Base-by-base conservation (phyloP, 2,113 vertebrate genomes). In the Plecturocebus donacophilus region DNA sequence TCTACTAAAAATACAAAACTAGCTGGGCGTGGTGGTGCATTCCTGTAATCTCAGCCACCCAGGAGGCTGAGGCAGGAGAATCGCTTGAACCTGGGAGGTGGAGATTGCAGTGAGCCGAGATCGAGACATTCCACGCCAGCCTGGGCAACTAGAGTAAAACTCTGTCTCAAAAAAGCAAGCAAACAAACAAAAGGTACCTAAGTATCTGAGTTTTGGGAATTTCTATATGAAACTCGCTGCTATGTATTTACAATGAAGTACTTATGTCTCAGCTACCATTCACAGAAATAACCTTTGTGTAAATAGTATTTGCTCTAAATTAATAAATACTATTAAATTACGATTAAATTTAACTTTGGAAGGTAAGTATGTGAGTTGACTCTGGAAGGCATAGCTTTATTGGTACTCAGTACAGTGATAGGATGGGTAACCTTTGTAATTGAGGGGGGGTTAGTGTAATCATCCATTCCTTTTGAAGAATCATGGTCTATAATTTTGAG, bases 331-430 rank as follows among this genome's bases (percentile, higher is more conserved):
- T 89, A 23, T 82, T 90, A 91, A 81, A 54, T 92, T 30, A 82
- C 52, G 86, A 23, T 82, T 90, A 91, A 81, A 54, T 92, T 94
- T 94, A 82, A 79, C 20, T 71, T 96, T 79, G 61, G 81, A 91
- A 61, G 47, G 54, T 17, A 81, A 52, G n/a, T 19, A 12, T 70
- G 16, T 25, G 45, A 30, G 45, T 23, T n/a, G 86, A 96, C 7
- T 42, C 23, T 38, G 25, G 30, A 58, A 92, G 86, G 16, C 68
- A 86, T 9, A 32, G 56, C 79, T 64, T 71, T 40, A 92, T 73
- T 68, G 10, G 5, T 56, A 76, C 54, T 89, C 47, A 61, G 3
- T 75, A 89, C 30, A 68, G 4, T 84, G 76, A 70, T 14, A 87
- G 40, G 30, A 32, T 35, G 83, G 66, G 35, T 54, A 73, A 66